Percentiles rank a stretch among this genome's conserved stretches.
Evolutionary conservation across 2,888 invertebrate species (phyloP).

Genomic region (Entomobrya proxima): DNA sequence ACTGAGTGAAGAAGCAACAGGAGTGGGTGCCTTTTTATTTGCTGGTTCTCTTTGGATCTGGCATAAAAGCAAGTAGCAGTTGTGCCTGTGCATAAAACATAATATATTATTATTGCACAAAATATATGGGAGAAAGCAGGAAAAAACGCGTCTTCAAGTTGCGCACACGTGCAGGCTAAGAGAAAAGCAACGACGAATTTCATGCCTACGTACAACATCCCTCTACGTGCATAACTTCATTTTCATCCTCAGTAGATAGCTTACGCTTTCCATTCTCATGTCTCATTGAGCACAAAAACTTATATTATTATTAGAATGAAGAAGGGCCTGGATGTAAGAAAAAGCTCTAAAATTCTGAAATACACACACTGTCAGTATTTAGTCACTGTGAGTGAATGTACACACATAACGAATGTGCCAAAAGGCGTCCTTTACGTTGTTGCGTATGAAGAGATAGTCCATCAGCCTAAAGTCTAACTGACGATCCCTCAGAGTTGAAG

Average conservation of each 20-base stretch:
- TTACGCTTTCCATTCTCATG: slow-evolving; percentile 25
- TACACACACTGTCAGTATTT: no score
- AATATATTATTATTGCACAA: neutral
- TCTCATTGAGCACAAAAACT: slow-evolving; percentile 15
- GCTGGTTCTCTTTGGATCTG: neutral
- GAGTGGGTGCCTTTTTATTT: slow-evolving; percentile 54
- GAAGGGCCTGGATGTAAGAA: neutral
- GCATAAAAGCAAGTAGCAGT: neutral
- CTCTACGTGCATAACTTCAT: slow-evolving; percentile 28
- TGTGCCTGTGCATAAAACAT: slow-evolving; percentile 14
- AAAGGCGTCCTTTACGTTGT: neutral
- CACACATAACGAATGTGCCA: no score
- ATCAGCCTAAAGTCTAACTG: neutral
- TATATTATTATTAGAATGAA: neutral
- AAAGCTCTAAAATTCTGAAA: slow-evolving; percentile 10
- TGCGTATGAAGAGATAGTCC: neutral
- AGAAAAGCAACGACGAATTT: neutral
- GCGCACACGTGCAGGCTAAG: slow-evolving; percentile 62
- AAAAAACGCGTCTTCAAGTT: slow-evolving; percentile 55
- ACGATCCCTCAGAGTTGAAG: neutral
- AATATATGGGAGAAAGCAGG: slow-evolving; percentile 27
- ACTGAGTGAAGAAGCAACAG: slow-evolving; percentile 53
- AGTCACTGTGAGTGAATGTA: no score
- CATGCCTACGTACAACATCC: slow-evolving; percentile 14
- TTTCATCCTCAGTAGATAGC: neutral